Evolutionary conservation across 2,113 vertebrate genomes (phyloP).

Genomic region (Thalassoma bifasciatum): DNA sequence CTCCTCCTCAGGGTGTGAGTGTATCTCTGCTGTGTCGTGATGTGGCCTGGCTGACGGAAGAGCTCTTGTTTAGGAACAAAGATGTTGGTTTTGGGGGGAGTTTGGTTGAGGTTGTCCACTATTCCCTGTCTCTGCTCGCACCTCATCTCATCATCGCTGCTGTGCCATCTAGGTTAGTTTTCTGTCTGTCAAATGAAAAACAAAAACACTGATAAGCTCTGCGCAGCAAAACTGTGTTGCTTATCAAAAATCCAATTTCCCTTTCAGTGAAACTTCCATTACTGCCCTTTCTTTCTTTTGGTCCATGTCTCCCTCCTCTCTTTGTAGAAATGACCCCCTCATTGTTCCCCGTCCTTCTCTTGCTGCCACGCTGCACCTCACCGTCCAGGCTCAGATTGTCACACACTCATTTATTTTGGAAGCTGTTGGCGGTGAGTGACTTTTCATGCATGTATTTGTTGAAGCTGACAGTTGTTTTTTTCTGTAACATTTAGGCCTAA

Average conservation of each 20-base stretch:
- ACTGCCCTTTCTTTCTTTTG: not conserved
- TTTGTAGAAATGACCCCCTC: slow-evolving; percentile 69
- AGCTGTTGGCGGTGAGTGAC: slow-evolving; percentile 87
- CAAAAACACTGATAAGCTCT: slow-evolving; percentile 5
- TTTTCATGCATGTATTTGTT: slow-evolving; percentile 28
- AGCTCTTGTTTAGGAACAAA: slow-evolving; percentile 86
- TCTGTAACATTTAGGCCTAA: slow-evolving; percentile 1
- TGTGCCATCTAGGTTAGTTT: slow-evolving; percentile 54
- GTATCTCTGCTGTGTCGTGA: slow-evolving; percentile 85
- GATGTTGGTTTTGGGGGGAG: slow-evolving; percentile 89
- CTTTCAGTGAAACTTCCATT: slow-evolving; percentile 23
- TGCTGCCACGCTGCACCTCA: slow-evolving; percentile 72
- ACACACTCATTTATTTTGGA: slow-evolving; percentile 86
- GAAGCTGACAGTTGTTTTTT: slow-evolving; percentile 25
- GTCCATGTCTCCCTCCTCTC: slow-evolving; percentile 1
- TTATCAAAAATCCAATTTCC: slow-evolving; percentile 33
- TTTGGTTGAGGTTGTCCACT: slow-evolving; percentile 79
- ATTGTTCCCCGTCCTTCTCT: slow-evolving; percentile 66
- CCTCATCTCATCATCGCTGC: slow-evolving; percentile 77
- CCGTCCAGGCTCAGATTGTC: slow-evolving; percentile 78
- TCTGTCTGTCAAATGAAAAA: slow-evolving; percentile 16
- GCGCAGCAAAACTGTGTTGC: slow-evolving; percentile 5
- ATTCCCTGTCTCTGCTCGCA: slow-evolving; percentile 83
- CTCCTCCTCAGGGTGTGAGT: slow-evolving; percentile 80
- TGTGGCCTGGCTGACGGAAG: slow-evolving; percentile 88